These are phyloP conservation scores for Nasonia longicornis DNA, from an alignment of 1,140 invertebrate genomes.

Conservation along the genomic window DNA sequence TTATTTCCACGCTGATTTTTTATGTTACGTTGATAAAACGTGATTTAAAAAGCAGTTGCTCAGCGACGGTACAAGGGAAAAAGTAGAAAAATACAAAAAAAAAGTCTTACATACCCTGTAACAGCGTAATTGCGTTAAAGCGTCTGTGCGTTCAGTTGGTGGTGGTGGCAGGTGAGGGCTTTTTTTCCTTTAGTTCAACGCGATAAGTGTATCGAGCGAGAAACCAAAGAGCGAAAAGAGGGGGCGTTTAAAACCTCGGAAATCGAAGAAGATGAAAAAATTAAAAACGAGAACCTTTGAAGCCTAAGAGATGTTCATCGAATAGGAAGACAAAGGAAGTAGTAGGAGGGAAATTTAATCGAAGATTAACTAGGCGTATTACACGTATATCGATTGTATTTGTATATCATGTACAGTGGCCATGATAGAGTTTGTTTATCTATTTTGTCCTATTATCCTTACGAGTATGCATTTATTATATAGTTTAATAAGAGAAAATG, in stretches of 20 bases:
- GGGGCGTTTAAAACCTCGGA: constrained; percentile 43
- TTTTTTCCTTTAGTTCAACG: constrained; percentile 37
- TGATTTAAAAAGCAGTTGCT: constrained; percentile 1
- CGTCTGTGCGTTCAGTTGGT: constrained; percentile 20
- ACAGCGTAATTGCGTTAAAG: constrained; percentile 20
- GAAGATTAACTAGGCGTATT: constrained; percentile 28
- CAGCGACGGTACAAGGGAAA: constrained; percentile 24
- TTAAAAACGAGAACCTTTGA: constrained; percentile 8
- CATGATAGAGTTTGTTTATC: constrained; percentile 50
- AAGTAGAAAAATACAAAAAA: constrained; percentile 40
- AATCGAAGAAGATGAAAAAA: constrained; percentile 23
- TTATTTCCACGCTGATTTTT: background rate
- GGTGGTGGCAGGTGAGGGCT: constrained; percentile 25
- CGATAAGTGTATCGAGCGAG: constrained; percentile 31
- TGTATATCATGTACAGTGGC: constrained; percentile 63
- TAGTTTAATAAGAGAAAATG: constrained; percentile 22
- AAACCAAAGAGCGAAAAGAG: constrained; percentile 45
- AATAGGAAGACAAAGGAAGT: constrained; percentile 27
- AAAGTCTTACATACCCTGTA: constrained; percentile 6
- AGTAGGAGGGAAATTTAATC: constrained; percentile 20
- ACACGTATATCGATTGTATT: constrained; percentile 51
- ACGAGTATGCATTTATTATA: constrained; percentile 36
- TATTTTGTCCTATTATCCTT: constrained; percentile 34
- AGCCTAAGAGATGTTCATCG: constrained; percentile 43
- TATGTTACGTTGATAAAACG: background rate